Base-by-base conservation (phyloP, 2,888 invertebrate species). In the Acanthosepion esculentum region DNA sequence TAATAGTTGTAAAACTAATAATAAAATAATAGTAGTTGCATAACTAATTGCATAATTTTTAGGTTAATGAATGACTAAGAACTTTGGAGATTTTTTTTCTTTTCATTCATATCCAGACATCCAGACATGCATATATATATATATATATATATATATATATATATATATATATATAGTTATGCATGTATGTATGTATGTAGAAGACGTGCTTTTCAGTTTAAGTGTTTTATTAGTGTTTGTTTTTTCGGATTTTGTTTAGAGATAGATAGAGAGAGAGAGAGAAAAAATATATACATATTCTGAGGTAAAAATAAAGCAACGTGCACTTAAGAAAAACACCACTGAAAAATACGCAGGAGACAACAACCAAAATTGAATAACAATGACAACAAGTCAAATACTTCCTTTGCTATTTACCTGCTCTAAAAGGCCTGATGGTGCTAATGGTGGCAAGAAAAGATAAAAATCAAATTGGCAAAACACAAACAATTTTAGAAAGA, bases 351-450 rank as follows among this genome's bases (percentile, higher is more conserved):
- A 48, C 92, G 50, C 29, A 50, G 48, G 48, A 92, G 29, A 92
- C 50, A 50, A 92, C 48, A 92, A 48, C 92, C 29, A 50, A 92
- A 50, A 92, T 48, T 48, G 23, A 50, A 92, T 50, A 92, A 92
- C 92, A 92, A 48, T 23, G 41, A 91, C 91, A 92, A 92, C 92
- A 92, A 92, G 50, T 92, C 48, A 92, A 92, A 92, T 92, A 92
- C 92, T 92, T 92, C 92, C 92, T 92, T 92, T 50, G 29, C 92
- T 92, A 92, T 92, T 92, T 92, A 92, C 92, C 92, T 92, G 48
- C 92, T 48, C 92, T 92, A 92, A 92, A 50, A 92, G 92, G 92
- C 50, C 92, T 92, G 92, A 92, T 92, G 92, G 48, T 92, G 92
- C 50, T 92, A 48, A 50, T 92, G 48, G 48, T 48, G 92, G 50